Evolutionary conservation across 1,140 invertebrate genomes (phyloP), one percentile per base, ranked within the genome.

Genomic region (Calliopsis andreniformis): DNA sequence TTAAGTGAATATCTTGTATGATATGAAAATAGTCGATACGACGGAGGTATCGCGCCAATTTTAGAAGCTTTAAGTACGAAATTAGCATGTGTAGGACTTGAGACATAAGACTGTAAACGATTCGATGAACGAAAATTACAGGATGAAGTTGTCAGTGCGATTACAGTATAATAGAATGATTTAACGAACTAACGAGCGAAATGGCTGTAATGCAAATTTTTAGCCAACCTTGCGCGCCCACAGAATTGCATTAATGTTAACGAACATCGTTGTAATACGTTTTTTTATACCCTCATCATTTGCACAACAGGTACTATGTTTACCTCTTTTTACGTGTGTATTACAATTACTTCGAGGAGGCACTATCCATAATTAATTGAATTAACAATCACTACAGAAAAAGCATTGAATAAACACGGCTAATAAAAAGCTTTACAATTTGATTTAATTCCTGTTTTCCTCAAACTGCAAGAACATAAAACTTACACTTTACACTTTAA

Each of bases 51-150:
- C 2, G n/a, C 5, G n/a, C 32, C 23, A 39, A 32, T 12, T 43
- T 18, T 23, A 32, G 43, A 32, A 25, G 12, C 16, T 53, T 42
- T 4, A 2, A 20, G 20, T 35, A 10, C 14, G 30, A 59, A 47
- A 58, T 45, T 70, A 58, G 35, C 35, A 20, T 43, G 51, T n/a
- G 51, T 69, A 43, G 66, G 23, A 42, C 23, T 69, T 14, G 12
- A 43, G 8, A 16, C 35, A 28, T 4, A 68, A 68, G 35, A 56
- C 28, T 16, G 66, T 56, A 58, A 70, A 59, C 55, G 67, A 32
- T 70, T 55, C 49, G 49, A 68, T 55, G 49, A 55, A 68, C 16
- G 55, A 32, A 70, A 70, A 70, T 70, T 70, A 39, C 67, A 70
- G 67, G 53, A 59, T 70, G 67, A 47, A 58, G 67, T 69, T 58